These are phyloP conservation scores for Myripristis jacobus DNA, from an alignment of 2,797 vertebrate genomes.

Conservation along the genomic window DNA sequence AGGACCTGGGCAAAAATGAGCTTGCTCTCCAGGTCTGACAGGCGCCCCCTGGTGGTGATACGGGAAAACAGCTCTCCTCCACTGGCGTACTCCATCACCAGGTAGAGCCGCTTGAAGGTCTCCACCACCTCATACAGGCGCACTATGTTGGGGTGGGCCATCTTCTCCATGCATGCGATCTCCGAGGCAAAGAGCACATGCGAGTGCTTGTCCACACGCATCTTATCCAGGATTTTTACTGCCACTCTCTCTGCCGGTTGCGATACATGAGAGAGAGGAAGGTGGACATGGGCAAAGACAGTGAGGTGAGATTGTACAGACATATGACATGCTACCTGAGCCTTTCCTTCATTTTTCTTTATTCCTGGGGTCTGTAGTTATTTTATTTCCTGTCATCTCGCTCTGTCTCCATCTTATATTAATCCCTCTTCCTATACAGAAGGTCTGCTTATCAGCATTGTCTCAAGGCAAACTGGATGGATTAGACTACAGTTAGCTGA, in stretches of 20 bases:
- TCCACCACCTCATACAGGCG: constrained; percentile 85
- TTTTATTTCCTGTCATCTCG: neutral
- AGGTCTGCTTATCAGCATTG: neutral
- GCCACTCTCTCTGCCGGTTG: constrained; percentile 81
- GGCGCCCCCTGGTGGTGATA: constrained; percentile 79
- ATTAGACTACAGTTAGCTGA: constrained; percentile 46
- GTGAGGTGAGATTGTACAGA: constrained; percentile 22
- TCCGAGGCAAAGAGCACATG: constrained; percentile 74
- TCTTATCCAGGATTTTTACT: constrained; percentile 83
- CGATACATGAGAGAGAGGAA: constrained; percentile 13
- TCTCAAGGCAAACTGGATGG: constrained; percentile 21
- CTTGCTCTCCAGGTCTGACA: constrained; percentile 81
- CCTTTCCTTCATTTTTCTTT: neutral
- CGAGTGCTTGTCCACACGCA: constrained; percentile 63
- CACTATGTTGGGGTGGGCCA: constrained; percentile 83
- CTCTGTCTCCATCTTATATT: neutral
- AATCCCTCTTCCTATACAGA: constrained; percentile 2
- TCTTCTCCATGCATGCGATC: constrained; percentile 82
- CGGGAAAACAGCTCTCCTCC: constrained; percentile 82
- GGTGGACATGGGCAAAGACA: constrained; percentile 7
- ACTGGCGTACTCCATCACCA: constrained; percentile 84
- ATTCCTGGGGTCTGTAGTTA: neutral
- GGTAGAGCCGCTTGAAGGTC: constrained; percentile 76
- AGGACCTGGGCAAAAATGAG: constrained; percentile 81
- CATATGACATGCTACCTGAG: neutral